Percentiles rank a stretch among this genome's conserved stretches.
Evolutionary conservation across 92 coral and sea anemone species (phyloP).

Genomic region (Palythoa caribaeorum): DNA sequence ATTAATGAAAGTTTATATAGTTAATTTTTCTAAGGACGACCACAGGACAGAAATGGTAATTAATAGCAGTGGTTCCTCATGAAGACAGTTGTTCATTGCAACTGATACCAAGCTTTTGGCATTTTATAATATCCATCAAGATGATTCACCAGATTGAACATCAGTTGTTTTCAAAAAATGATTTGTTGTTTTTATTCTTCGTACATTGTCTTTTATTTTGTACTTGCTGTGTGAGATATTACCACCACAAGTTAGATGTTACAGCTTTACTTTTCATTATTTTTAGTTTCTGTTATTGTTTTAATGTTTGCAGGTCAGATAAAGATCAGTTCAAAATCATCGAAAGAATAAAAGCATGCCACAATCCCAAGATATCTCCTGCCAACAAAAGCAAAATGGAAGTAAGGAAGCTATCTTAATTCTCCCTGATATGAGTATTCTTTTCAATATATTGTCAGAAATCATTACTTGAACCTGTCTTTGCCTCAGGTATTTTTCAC

Average conservation of each 20-base stretch:
- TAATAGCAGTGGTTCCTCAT: no score
- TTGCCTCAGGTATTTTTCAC: slow-evolving; percentile 71
- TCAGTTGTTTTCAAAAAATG: no score
- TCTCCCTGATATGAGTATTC: not conserved
- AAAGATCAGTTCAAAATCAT: slow-evolving; percentile 80
- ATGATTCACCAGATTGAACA: no score
- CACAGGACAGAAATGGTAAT: no score
- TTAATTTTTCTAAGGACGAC: no score
- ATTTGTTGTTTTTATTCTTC: no score
- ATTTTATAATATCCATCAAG: no score
- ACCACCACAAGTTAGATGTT: not conserved
- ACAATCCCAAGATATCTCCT: slow-evolving; percentile 94
- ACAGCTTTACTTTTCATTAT: not conserved
- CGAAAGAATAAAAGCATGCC: slow-evolving; percentile 93
- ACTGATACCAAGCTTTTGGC: no score
- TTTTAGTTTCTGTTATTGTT: not conserved
- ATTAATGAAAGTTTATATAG: not conserved
- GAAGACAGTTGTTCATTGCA: no score
- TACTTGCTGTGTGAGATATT: not conserved
- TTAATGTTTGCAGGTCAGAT: slow-evolving; percentile 64
- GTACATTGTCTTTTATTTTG: no score
- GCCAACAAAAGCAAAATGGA: slow-evolving; percentile 95
- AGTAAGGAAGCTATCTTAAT: slow-evolving; percentile 48
- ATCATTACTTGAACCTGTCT: not conserved
- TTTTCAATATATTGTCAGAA: not conserved